phyloP scores from a whole-genome alignment of 2,888 invertebrate genomes.

The Machimus rusticus region DNA sequence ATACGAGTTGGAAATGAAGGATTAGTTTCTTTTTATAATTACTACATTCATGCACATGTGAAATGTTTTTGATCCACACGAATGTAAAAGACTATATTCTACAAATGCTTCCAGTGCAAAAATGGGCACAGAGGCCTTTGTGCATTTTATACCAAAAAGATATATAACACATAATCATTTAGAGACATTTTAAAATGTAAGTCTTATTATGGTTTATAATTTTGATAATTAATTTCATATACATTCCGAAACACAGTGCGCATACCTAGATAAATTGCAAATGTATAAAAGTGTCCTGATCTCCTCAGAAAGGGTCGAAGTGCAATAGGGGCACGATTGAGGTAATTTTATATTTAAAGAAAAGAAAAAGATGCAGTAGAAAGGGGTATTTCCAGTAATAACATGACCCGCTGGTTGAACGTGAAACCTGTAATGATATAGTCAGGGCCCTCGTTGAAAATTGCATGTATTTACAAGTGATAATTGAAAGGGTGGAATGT shows the following conservation, averaged over 20 bases:
- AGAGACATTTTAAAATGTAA: no score
- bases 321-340: background rate
- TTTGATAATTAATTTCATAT: no score
- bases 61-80: background rate
- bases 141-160: no score
- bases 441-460: background rate
- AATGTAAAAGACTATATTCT: background rate
- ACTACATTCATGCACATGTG: background rate
- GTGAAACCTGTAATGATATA: background rate
- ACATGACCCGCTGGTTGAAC: background rate
- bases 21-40: background rate
- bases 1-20: background rate
- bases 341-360: background rate
- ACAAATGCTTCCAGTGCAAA: background rate
- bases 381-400: background rate
- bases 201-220: no score
- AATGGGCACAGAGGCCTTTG: background rate
- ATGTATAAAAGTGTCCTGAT: background rate
- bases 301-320: background rate
- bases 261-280: background rate
- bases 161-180: no score
- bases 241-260: no score
- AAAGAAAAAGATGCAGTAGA: background rate
- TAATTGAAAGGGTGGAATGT: constrained; percentile 30
- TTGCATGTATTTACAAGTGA: constrained; percentile 9